Base-by-base conservation (phyloP, 2,113 vertebrate genomes). In the Anseranas semipalmata region DNA sequence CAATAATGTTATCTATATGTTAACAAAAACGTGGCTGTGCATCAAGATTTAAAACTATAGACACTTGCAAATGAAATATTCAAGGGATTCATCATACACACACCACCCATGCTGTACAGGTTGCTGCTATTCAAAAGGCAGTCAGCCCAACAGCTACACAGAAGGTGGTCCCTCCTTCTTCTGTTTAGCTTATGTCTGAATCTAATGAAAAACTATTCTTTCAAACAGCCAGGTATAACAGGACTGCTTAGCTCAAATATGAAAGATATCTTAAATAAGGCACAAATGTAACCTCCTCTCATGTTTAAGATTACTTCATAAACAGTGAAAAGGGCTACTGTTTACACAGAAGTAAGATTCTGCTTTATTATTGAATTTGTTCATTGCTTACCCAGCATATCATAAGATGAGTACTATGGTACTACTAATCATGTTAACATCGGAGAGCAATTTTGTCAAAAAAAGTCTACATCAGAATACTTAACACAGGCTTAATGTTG, bases 361-460 rank as follows among this genome's bases (percentile, higher is more conserved):
- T 93, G 87, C 89, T 67, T 43, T 86, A 70, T 77, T 43, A 73
- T 81, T 60, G 70, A 95, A 87, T 72, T 65, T 62, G 12, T 91
- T 94, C 73, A 92, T 90, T 86, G 19, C 56, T 95, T 95, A 96
- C 89, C 76, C 53, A 43, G 43, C 87, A 4, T 85, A 97, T 85
- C 7, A 0, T 66, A 77, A 88, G 79, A 96, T 66, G 81, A 79
- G 83, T 96, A 81, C 95, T 91, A 62, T 22, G 48, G 80, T 85
- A 93, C 83, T 97, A 91, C 65, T 94, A 94, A 97, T 84, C 96
- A 89, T 32, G 78, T 53, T 94, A 92, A 97, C 70, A 90, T 32
- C 91, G 70, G 45, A 96, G 90, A 93, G 75, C 86, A 92, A 95
- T 96, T 96, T 97, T 86, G 62, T 94, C 73, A 83, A 83, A 95